Evolutionary conservation across 2,797 vertebrate species (phyloP).

Genomic region (Cichlasoma orientale): DNA sequence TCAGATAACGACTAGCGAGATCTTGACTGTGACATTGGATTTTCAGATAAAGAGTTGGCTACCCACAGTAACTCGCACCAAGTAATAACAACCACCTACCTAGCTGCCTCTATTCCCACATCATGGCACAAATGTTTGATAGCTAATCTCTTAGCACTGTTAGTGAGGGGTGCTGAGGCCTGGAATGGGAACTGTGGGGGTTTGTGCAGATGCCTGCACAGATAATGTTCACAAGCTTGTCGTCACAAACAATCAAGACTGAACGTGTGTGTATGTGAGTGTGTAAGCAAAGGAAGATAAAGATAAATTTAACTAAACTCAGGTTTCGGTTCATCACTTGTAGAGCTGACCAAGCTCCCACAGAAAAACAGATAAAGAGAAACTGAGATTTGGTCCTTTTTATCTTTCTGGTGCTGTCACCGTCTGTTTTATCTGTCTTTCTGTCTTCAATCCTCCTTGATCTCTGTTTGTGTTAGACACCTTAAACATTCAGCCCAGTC

Average conservation of each 20-base stretch:
- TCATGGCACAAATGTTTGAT: constrained; percentile 33
- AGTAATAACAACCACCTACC: constrained; percentile 40
- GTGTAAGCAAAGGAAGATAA: constrained; percentile 35
- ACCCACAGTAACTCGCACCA: constrained; percentile 21
- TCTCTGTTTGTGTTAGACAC: constrained; percentile 59
- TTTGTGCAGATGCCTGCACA: constrained; percentile 44
- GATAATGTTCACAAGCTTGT: constrained; percentile 56
- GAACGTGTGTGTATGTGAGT: neutral
- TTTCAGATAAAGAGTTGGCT: constrained; percentile 25
- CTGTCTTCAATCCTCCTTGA: constrained; percentile 23
- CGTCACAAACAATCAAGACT: constrained; percentile 53
- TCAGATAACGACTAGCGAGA: constrained; percentile 45
- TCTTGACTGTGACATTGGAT: constrained; percentile 39
- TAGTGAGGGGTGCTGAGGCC: constrained; percentile 47
- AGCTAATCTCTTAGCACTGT: constrained; percentile 57
- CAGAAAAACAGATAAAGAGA: constrained; percentile 12
- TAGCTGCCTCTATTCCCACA: constrained; percentile 24
- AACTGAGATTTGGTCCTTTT: constrained; percentile 28
- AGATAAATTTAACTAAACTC: constrained; percentile 45
- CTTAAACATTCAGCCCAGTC: constrained; percentile 51
- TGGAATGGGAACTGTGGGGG: constrained; percentile 41
- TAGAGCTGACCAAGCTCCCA: constrained; percentile 17
- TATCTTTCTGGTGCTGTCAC: constrained; percentile 3
- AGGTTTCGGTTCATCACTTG: constrained; percentile 10
- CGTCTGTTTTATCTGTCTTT: constrained; percentile 42